Evolutionary conservation across 2,888 invertebrate genomes (phyloP), one percentile per base, ranked within the genome.

Genomic region (Chymomyza procnemis): DNA sequence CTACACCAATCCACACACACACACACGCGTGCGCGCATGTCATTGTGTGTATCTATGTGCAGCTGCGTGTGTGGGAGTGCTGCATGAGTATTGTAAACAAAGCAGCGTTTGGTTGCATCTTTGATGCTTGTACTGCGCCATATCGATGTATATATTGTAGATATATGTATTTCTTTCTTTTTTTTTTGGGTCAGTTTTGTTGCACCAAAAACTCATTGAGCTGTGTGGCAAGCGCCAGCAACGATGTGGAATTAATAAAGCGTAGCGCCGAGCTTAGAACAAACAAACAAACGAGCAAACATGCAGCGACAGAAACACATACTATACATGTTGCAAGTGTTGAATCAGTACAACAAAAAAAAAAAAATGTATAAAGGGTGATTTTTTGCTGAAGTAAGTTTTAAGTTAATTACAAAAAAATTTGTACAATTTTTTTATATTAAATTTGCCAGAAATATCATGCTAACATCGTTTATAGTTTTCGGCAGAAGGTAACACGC

Each of bases 211-310:
- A 64, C 62, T 59, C 74, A 83, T 80, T 80, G 81, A 84, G 79
- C 81, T 79, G 71, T 69, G 67, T 50, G 66, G 22, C 62, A 72
- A 69, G 75, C 79, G 78, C 66, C 81, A 66, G 61, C 78, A 79
- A 61, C 76, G 80, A 84, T 79, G 80, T 71, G 78, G 82, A 81
- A 84, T 79, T 81, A 81, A 84, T 81, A 78, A 81, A 84, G 79
- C 80, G 66, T 60, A 65, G 75, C 58, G 2, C 48, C 48, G 52
- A 69, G 66, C 68, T 77, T 81, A 79, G 76, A 72, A 74, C 68
- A 79, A 77, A 73, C 72, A 76, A 61, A 46, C 46, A 41, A 18
- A 58, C 60, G 63, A 52, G 64, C 66, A 67, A 55, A 57, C 64
- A 69, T 69, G 56, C 59, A 57, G 61, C 34, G 21, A 46, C 64